Evolutionary conservation across 2,888 invertebrate genomes (phyloP).

Genomic region (Macropis europaea): DNA sequence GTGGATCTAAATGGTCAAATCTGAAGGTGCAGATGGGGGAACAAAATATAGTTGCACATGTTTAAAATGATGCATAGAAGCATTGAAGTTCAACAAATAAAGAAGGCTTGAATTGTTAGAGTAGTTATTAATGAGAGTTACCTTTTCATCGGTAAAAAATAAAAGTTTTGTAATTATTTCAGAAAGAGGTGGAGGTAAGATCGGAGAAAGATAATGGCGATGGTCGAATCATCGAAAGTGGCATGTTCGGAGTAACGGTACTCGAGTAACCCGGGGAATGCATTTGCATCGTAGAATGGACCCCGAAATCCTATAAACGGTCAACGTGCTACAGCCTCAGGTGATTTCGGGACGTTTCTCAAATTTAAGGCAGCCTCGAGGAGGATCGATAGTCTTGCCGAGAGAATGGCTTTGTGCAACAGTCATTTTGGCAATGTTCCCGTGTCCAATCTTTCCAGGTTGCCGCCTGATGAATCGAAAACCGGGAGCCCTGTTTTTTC

Average conservation of each 20-base stretch:
- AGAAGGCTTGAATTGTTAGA: no score
- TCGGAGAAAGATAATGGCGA: not conserved
- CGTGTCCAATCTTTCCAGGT: not conserved
- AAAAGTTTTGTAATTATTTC: no score
- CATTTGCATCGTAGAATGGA: not conserved
- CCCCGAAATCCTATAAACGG: conserved; percentile 16
- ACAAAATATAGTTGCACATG: no score
- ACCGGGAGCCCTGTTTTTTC: not conserved
- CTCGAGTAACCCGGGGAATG: not conserved
- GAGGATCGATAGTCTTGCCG: conserved; percentile 28
- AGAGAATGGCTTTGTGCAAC: conserved; percentile 27
- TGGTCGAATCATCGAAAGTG: conserved; percentile 39
- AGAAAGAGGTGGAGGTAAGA: not conserved
- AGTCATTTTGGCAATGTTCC: conserved; percentile 35
- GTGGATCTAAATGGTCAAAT: no score
- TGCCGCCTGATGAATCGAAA: conserved; percentile 14
- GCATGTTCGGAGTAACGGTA: conserved; percentile 23
- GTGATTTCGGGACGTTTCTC: conserved; percentile 18
- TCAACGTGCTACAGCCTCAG: conserved; percentile 1
- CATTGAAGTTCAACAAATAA: no score
- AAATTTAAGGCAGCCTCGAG: not conserved
- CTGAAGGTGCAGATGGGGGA: no score
- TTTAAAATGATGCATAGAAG: no score
- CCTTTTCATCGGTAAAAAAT: no score
- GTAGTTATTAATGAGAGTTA: no score